Conservation (phyloP, 2,888 invertebrate species). For the Ischnura elegans region DNA sequence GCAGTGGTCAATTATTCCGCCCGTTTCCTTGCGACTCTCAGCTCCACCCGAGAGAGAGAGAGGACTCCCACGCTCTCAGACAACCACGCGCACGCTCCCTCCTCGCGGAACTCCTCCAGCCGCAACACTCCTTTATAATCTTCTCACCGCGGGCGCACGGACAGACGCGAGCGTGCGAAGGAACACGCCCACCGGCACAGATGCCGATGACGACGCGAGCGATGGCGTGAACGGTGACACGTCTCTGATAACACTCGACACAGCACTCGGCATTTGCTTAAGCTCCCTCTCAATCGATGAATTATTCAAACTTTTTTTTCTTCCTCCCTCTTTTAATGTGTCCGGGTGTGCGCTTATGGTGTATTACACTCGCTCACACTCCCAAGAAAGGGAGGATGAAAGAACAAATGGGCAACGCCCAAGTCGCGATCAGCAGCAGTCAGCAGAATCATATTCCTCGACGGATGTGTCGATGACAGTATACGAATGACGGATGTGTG, state of each 20-base stretch:
- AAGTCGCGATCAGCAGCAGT: background rate
- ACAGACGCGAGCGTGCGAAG: background rate
- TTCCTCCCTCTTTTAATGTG: too few species aligned
- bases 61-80: background rate
- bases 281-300: constrained; percentile 55
- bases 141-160: background rate
- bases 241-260: constrained; percentile 65
- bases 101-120: background rate
- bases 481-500: too few species aligned
- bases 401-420: background rate
- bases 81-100: background rate
- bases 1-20: constrained; percentile 63
- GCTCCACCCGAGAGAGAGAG: constrained; percentile 15
- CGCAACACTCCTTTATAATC: background rate
- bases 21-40: constrained; percentile 47
- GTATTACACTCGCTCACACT: background rate
- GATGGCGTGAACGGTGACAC: constrained; percentile 45
- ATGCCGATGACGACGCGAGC: background rate
- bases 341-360: too few species aligned
- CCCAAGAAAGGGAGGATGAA: too few species aligned
- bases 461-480: too few species aligned
- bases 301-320: constrained; percentile 44
- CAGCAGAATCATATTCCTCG: background rate
- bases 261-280: constrained; percentile 58
- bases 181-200: background rate